Conservation (phyloP, 2,797 vertebrate genomes). For the Siniperca scherzeri region DNA sequence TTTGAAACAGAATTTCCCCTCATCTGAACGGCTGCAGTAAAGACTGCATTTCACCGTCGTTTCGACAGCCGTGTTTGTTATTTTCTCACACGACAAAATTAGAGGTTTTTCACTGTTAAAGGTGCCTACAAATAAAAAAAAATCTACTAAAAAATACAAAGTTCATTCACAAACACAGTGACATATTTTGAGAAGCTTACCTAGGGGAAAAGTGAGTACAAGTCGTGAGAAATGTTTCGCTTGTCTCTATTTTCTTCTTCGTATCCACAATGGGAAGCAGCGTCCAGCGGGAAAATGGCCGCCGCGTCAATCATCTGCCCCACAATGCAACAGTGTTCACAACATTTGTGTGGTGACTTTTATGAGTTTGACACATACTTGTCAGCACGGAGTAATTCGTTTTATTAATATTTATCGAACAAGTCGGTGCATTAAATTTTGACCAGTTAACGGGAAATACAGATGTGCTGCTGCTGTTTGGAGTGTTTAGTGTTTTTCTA, state of each 20-base stretch:
- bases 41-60: slow-evolving; percentile 72
- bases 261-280: slow-evolving; percentile 84
- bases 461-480: neutral
- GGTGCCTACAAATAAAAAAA: neutral
- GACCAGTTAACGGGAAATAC: fast-evolving
- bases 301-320: slow-evolving; percentile 82
- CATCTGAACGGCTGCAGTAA: slow-evolving; percentile 59
- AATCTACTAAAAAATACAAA: slow-evolving; percentile 49
- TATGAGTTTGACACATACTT: neutral
- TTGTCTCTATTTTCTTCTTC: slow-evolving; percentile 83
- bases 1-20: slow-evolving; percentile 75
- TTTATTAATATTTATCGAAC: neutral
- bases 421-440: neutral
- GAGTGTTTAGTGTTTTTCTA: no score
- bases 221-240: slow-evolving; percentile 76
- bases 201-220: slow-evolving; percentile 66
- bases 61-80: slow-evolving; percentile 67
- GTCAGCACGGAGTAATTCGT: fast-evolving
- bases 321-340: slow-evolving; percentile 77
- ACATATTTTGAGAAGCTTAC: slow-evolving; percentile 67
- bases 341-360: slow-evolving; percentile 43
- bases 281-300: slow-evolving; percentile 88
- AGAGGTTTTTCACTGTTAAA: slow-evolving; percentile 23
- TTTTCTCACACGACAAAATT: slow-evolving; percentile 54
- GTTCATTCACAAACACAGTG: slow-evolving; percentile 11